Evolutionary conservation across 2,797 vertebrate genomes (phyloP).

Genomic region (Acanthiza pusilla): DNA sequence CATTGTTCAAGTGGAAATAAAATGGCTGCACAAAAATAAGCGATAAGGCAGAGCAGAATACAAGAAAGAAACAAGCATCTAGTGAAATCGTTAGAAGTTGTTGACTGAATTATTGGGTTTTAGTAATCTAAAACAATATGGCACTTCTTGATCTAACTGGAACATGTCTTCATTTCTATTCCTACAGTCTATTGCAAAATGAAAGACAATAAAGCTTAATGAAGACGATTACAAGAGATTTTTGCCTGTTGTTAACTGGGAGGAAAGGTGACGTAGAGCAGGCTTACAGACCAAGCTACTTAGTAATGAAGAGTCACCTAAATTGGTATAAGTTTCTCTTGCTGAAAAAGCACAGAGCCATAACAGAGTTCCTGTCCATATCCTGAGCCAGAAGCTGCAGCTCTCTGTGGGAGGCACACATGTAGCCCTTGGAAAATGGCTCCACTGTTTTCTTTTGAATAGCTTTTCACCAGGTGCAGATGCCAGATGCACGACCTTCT

Average conservation of each 20-base stretch:
- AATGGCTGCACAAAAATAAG: neutral
- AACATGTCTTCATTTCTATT: neutral
- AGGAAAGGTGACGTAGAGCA: neutral
- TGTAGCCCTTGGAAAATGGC: neutral
- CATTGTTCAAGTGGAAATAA: neutral
- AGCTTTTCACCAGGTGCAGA: constrained; percentile 36
- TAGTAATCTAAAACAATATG: neutral
- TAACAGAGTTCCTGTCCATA: neutral
- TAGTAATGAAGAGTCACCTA: neutral
- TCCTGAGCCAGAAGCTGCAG: neutral
- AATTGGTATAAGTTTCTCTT: neutral
- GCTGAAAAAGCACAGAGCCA: neutral
- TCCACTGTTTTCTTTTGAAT: neutral
- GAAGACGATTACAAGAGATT: neutral
- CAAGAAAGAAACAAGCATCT: neutral
- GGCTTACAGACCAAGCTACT: neutral
- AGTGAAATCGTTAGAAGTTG: neutral
- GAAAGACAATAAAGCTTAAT: neutral
- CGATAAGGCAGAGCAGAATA: neutral
- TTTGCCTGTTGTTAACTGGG: neutral
- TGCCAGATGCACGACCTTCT: constrained; percentile 53
- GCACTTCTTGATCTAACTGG: neutral
- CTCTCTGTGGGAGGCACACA: constrained; percentile 39
- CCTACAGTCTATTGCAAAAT: neutral
- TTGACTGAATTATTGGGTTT: neutral